A percentile compares a stretch with the other conserved stretches of the same genome.
These are phyloP conservation scores for Lepus townsendii DNA, from an alignment of 2,797 vertebrate species.

Conservation along the genomic window DNA sequence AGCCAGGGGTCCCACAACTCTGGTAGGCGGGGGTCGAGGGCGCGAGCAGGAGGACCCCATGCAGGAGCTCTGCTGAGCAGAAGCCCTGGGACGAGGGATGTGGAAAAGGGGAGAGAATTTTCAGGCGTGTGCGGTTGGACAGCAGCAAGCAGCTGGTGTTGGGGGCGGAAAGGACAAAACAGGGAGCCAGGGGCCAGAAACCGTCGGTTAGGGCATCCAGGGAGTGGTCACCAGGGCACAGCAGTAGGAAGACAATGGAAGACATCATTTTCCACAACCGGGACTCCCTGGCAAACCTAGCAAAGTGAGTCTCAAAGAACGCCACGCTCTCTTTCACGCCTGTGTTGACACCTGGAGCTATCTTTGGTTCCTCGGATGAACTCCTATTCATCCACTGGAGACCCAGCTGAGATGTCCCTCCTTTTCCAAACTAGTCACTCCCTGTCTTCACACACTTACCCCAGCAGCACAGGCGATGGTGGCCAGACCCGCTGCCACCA, in stretches of 20 bases:
- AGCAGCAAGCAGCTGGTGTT: neutral
- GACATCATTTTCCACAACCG: neutral
- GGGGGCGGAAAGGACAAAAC: neutral
- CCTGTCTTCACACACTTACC: neutral
- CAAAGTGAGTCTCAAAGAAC: neutral
- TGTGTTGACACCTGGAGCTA: neutral
- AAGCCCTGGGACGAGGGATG: accelerated
- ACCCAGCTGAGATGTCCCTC: neutral
- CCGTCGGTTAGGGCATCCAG: too few species aligned
- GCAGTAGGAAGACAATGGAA: neutral
- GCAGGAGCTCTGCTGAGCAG: neutral
- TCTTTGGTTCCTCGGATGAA: neutral
- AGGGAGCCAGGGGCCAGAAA: neutral
- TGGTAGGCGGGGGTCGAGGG: too few species aligned
- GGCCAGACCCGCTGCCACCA: neutral
- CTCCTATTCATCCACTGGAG: slow-evolving; percentile 17
- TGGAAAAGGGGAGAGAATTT: neutral
- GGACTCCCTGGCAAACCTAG: neutral
- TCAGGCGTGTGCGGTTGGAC: neutral
- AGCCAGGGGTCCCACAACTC: too few species aligned
- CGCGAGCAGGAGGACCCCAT: neutral
- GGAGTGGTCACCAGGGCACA: neutral
- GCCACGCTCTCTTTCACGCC: neutral
- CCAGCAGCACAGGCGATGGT: neutral
- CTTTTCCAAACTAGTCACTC: neutral